Percentiles rank a stretch among this genome's conserved stretches.
Conservation (phyloP, 2,113 vertebrate species). For the Peromyscus leucopus region DNA sequence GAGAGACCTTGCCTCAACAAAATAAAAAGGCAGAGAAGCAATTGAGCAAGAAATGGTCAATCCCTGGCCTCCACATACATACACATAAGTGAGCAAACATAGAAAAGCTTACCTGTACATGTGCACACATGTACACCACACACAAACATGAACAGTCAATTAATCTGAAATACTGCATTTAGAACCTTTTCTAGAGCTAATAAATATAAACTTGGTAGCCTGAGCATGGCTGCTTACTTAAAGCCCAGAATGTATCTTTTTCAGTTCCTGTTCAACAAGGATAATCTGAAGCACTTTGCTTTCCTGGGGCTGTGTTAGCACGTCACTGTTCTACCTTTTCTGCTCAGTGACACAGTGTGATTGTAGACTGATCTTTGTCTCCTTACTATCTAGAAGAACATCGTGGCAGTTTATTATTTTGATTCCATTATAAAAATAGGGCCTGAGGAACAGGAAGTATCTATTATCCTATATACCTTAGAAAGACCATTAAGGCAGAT, state of each 20-base stretch:
- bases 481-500: neutral
- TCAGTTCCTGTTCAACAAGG: neutral
- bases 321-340: neutral
- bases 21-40: neutral
- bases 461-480: constrained; percentile 7
- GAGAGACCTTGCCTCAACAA: neutral
- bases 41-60: neutral
- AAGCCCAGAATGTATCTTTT: constrained; percentile 10
- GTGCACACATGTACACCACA: neutral
- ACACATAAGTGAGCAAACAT: neutral
- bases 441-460: neutral
- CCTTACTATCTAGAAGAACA: neutral
- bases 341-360: neutral
- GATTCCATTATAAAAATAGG: constrained; percentile 16
- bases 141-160: neutral
- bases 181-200: neutral
- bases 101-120: neutral
- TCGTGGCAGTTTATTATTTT: constrained; percentile 30
- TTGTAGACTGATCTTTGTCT: constrained; percentile 13
- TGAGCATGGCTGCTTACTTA: neutral
- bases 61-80: neutral
- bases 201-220: neutral
- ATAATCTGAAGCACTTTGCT: constrained; percentile 13
- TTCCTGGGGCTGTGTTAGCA: neutral
- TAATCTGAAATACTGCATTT: neutral